Base-by-base conservation (phyloP, 2,113 vertebrate genomes). In the Propithecus coquereli region DNA sequence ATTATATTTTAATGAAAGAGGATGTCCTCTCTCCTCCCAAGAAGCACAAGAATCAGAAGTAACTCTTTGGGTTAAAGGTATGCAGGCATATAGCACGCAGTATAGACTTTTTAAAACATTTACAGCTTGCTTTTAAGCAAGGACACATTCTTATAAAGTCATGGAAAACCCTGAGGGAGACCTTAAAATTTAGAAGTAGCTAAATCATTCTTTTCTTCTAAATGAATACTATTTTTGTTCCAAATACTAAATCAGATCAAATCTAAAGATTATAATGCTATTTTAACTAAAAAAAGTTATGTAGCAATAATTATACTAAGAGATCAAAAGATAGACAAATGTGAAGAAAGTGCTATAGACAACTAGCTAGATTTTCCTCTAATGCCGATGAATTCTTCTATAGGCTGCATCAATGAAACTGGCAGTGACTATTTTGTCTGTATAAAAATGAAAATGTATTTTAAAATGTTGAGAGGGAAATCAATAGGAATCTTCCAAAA, bases 401-500 rank as follows among this genome's bases (percentile, higher is more conserved):
- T 61, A 90, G n/a, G 10, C 85, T 88, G 79, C 90, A 22, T 93
- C 89, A 98, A 96, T 97, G 97, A 97, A 98, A 70, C 86, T 96
- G 54, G 65, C 27, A n/a, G 32, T 87, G 40, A 83, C 63, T 97
- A 96, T 87, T 96, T 57, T 71, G 79, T 47, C 81, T 52, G 94
- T 96, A 98, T 97, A 92, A 97, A 89, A 98, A 97, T 90, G 34
- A 74, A 97, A 94, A 68, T 87, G 82, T 90, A 89, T 88, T 96
- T 87, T 97, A 95, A 97, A 98, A 95, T 97, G 0, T 59, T 54
- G 95, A 96, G 94, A 50, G 57, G 14, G 47, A 97, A 97, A 96
- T 89, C 32, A 94, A 91, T 97, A 61, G 93, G 43, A 90, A 57
- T 63, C 30, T 73, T 87, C 47, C 52, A 93, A 90, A 87, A 80